Evolutionary conservation across 2,797 vertebrate species (phyloP).

Genomic region (Tympanoctomys barrerae): DNA sequence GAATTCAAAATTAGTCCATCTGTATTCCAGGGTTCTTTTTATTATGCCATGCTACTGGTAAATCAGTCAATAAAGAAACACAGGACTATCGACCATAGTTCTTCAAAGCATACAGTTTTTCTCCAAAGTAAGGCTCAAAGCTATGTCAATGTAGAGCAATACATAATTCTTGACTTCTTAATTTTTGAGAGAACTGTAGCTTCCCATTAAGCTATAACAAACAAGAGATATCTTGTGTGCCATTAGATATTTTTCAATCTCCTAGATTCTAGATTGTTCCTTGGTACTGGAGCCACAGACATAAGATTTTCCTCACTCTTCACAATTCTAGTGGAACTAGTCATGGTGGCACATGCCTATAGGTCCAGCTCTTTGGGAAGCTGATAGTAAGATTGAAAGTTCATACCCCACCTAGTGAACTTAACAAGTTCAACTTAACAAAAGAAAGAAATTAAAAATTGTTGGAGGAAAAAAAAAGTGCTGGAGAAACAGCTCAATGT

Average conservation of each 20-base stretch:
- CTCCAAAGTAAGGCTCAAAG: background rate
- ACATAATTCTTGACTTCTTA: background rate
- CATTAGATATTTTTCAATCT: background rate
- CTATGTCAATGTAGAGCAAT: background rate
- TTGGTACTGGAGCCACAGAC: background rate
- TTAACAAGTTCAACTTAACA: background rate
- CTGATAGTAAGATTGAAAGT: background rate
- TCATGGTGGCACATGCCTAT: background rate
- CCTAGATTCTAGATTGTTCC: background rate
- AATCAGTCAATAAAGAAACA: background rate
- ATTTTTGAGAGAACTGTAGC: slow-evolving; percentile 5
- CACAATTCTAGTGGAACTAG: background rate
- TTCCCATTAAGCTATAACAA: background rate
- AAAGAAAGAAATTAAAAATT: background rate
- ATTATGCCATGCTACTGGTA: background rate
- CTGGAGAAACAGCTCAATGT: background rate
- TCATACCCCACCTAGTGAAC: background rate
- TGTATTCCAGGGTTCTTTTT: background rate
- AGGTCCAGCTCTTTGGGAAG: background rate
- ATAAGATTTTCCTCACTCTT: background rate
- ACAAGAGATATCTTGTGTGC: background rate
- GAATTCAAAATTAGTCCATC: background rate
- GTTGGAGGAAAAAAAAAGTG: background rate
- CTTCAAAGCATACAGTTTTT: background rate
- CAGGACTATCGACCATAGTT: background rate